Evolutionary conservation across 2,888 invertebrate genomes (phyloP).

Genomic region (Leucophora obtusa): DNA sequence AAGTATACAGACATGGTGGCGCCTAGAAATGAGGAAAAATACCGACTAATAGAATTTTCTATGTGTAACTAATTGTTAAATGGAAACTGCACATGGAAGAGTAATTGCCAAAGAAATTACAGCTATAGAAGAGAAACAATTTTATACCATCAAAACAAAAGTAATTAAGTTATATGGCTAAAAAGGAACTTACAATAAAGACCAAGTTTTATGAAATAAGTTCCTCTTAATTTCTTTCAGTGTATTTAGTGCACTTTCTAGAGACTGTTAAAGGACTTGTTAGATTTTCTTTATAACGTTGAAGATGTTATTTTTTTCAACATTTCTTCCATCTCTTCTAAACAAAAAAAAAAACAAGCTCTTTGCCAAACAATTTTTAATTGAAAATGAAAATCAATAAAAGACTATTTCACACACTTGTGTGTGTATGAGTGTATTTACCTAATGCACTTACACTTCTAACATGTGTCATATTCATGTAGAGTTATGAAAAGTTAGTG

Average conservation of each 20-base stretch:
- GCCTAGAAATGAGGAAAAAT: constrained; percentile 15
- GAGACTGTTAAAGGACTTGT: background rate
- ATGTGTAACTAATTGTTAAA: constrained; percentile 62
- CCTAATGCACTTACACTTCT: background rate
- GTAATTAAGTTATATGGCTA: background rate
- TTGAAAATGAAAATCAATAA: constrained; percentile 55
- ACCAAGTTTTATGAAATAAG: no score
- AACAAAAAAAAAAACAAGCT: constrained; percentile 11
- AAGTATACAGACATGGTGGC: constrained; percentile 43
- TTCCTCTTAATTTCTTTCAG: constrained; percentile 17
- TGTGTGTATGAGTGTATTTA: no score
- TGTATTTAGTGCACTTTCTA: background rate
- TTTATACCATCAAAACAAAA: no score
- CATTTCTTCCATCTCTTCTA: background rate
- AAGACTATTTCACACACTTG: constrained; percentile 35
- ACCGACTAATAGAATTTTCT: constrained; percentile 53
- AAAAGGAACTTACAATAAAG: background rate
- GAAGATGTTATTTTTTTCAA: background rate
- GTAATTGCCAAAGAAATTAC: no score
- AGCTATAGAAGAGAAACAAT: no score
- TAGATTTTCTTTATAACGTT: constrained; percentile 41
- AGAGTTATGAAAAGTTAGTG: constrained; percentile 25
- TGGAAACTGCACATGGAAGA: constrained; percentile 12
- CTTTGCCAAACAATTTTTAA: constrained; percentile 53
- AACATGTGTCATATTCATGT: background rate